Evolutionary conservation across 1,140 invertebrate species (phyloP), one percentile per base, ranked within the genome.

Genomic region (Notospermus geniculatus): DNA sequence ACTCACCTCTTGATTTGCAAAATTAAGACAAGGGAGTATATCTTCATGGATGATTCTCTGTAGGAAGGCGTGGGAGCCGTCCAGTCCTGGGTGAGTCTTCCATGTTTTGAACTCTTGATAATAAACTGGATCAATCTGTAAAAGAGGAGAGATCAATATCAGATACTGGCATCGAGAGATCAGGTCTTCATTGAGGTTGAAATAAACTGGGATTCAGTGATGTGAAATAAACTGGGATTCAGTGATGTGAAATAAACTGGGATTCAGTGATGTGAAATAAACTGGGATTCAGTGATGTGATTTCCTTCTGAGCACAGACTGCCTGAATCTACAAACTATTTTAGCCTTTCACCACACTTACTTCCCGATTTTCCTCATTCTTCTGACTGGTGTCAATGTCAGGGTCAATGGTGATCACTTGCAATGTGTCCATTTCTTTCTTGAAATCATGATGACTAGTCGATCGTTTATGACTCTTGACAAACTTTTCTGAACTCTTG

Each of bases 361-460:
- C 32, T 15, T 36, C 32, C 15, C 32, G 32, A 15, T 36, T 36
- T 15, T 36, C 32, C 32, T 36, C 32, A 36, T 36, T 36, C 32
- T 36, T 36, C 32, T 36, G 32, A 15, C 15, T 4, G 4, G 32
- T 5, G n/a, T 50, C 25, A 27, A 50, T 50, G 25, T 50, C 46
- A n/a, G 25, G 4, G 25, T 50, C 46, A n/a, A 41, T 63, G 19
- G 29, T 23, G 1, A 45, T 54, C 22, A 57, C 60, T 15, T 58
- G 13, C 23, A 53, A 19, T 1, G 56, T 53, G n/a, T 60, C 54
- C 22, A 57, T 41, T 43, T 58, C 56, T 22, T 56, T 64, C 66
- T 88, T 89, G 17, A 91, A 78, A 77, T 91, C 89, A 70, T 89
- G 90, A 71, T 92, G 89, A 43, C 89, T 90, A 0, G 90, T 90